Evolutionary conservation across 2,888 invertebrate genomes (phyloP).

Genomic region (Elaeidobius kamerunicus): DNA sequence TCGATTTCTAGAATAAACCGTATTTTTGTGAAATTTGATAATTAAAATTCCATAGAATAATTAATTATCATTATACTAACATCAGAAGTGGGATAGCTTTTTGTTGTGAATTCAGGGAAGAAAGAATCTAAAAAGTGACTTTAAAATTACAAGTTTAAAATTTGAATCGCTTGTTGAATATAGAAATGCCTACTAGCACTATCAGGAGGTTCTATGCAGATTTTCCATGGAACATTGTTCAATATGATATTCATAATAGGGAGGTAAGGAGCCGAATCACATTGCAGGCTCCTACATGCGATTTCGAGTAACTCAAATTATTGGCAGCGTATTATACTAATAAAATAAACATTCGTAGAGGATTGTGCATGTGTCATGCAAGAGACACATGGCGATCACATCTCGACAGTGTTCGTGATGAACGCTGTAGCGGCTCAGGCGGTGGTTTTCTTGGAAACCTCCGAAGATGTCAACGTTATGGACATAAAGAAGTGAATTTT

Average conservation of each 20-base stretch:
- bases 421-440: too few relatives aligned
- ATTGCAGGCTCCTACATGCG: conserved; percentile 3
- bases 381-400: not conserved
- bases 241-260: not conserved
- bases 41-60: not conserved
- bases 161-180: too few relatives aligned
- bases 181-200: not conserved
- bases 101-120: not conserved
- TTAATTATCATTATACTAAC: too few relatives aligned
- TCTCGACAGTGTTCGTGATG: not conserved
- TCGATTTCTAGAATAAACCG: too few relatives aligned
- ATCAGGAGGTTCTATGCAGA: conserved; percentile 4
- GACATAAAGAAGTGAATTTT: not conserved
- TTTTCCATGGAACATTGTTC: conserved; percentile 4
- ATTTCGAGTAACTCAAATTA: not conserved
- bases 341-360: not conserved
- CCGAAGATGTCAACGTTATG: not conserved
- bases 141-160: too few relatives aligned
- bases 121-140: too few relatives aligned
- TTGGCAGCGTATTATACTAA: conserved; percentile 3
- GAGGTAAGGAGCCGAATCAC: not conserved
- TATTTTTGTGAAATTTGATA: not conserved
- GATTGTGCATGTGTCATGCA: too few relatives aligned
- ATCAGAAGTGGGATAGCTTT: not conserved
- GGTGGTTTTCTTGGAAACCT: not conserved